A percentile compares a stretch with the other conserved stretches of the same genome.
phyloP scores from a whole-genome alignment of 2,888 invertebrate species.

The Chloroclysta siterata region DNA sequence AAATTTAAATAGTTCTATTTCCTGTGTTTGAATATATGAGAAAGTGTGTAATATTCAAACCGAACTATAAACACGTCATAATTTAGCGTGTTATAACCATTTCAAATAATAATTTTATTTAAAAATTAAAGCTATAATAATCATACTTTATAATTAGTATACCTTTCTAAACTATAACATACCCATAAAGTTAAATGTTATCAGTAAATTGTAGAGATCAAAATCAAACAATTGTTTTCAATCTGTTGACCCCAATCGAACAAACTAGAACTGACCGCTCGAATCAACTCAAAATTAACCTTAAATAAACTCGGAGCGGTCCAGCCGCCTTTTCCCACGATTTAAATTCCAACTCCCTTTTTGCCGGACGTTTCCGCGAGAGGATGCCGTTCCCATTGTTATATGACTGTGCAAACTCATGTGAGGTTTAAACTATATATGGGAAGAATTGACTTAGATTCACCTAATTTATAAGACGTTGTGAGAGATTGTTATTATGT shows the following conservation, averaged over 20 bases:
- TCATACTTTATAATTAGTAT: slow-evolving; percentile 2
- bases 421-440: too few species aligned
- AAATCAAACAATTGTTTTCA: slow-evolving; percentile 47
- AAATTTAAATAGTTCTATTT: slow-evolving; percentile 30
- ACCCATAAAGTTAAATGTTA: slow-evolving; percentile 33
- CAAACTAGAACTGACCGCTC: slow-evolving; percentile 67
- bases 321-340: slow-evolving; percentile 65
- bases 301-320: slow-evolving; percentile 70
- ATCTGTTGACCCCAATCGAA: slow-evolving; percentile 56
- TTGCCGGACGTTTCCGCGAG: slow-evolving; percentile 50
- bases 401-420: background rate
- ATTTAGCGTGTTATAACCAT: too few species aligned
- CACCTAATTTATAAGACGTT: too few species aligned
- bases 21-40: slow-evolving; percentile 6
- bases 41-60: background rate
- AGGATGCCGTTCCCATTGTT: background rate
- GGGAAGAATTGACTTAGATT: too few species aligned
- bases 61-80: too few species aligned
- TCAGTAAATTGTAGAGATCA: slow-evolving; percentile 35
- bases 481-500: too few species aligned
- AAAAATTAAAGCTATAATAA: too few species aligned
- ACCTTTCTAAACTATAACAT: slow-evolving; percentile 18
- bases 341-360: slow-evolving; percentile 63
- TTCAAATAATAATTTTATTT: too few species aligned
- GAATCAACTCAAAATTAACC: slow-evolving; percentile 72